Conservation (phyloP, 2,888 invertebrate species). For the Ennomos quercinarius region DNA sequence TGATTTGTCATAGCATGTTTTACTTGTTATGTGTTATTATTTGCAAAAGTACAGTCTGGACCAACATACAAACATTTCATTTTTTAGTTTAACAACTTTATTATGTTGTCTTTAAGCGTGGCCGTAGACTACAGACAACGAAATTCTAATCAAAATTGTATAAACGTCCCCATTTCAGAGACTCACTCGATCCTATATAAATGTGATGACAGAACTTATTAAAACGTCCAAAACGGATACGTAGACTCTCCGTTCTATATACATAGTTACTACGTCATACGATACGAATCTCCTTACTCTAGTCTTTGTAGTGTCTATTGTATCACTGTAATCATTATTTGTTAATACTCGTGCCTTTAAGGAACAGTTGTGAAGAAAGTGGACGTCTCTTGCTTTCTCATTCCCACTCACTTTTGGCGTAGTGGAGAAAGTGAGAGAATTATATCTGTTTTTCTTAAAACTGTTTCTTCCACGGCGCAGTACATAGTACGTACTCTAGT, state of each 20-base stretch:
- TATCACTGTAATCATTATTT: constrained; percentile 55
- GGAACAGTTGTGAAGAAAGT: no score
- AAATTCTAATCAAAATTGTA: background rate
- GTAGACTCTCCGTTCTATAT: constrained; percentile 37
- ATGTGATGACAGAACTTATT: constrained; percentile 34
- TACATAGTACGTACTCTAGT: constrained; percentile 47
- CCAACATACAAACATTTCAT: no score
- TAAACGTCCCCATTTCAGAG: constrained; percentile 3
- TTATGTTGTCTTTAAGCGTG: no score
- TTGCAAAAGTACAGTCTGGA: no score
- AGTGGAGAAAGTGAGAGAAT: no score
- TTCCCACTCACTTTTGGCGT: no score
- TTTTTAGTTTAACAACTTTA: no score
- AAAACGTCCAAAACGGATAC: constrained; percentile 44
- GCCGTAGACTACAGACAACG: background rate
- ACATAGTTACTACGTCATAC: constrained; percentile 32
- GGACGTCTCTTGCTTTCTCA: no score
- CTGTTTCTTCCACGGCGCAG: no score
- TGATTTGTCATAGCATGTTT: no score
- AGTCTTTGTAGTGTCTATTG: constrained; percentile 69
- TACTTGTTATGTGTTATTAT: no score
- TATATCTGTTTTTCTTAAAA: no score
- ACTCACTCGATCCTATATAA: constrained; percentile 12
- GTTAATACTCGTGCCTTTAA: constrained; percentile 32
- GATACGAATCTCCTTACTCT: constrained; percentile 51